phyloP scores from a whole-genome alignment of 1,140 invertebrate genomes.

The Aplysia californica region DNA sequence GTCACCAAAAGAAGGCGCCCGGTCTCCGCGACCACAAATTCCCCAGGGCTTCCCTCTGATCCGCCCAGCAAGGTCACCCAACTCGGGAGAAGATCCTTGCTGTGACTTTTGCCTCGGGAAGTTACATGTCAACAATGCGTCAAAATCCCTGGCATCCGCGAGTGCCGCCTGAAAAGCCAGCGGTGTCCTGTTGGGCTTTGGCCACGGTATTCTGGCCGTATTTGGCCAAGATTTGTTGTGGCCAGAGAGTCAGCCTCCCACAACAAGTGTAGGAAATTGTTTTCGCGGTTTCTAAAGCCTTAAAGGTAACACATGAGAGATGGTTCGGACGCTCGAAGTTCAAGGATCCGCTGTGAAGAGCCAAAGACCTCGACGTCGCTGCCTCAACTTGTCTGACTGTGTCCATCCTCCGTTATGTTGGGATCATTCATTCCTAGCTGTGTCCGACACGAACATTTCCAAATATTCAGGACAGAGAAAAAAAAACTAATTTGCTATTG shows the following conservation, averaged over 20 bases:
- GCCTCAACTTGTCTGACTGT: not conserved
- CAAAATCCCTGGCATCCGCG: not conserved
- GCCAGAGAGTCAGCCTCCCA: constrained; percentile 5
- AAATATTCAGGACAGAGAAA: too few species aligned
- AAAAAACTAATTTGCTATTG: too few species aligned
- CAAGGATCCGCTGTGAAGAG: not conserved
- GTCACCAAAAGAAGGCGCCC: too few species aligned
- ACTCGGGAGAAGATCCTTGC: not conserved
- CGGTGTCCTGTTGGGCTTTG: not conserved
- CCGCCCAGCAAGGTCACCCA: too few species aligned
- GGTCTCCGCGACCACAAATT: too few species aligned
- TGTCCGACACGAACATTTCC: too few species aligned
- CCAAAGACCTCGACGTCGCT: not conserved
- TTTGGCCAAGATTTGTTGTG: constrained; percentile 14
- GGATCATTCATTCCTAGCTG: too few species aligned
- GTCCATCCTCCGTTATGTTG: too few species aligned
- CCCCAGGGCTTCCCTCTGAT: too few species aligned
- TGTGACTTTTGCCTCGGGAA: not conserved
- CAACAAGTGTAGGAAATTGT: constrained; percentile 6
- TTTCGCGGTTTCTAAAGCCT: not conserved
- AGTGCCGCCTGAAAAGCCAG: not conserved
- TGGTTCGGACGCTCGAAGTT: not conserved
- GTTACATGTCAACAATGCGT: not conserved
- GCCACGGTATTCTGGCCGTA: not conserved
- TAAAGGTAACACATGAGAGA: not conserved